Evolutionary conservation across 1,140 invertebrate genomes (phyloP).

Genomic region (Neotoxoptera formosana): DNA sequence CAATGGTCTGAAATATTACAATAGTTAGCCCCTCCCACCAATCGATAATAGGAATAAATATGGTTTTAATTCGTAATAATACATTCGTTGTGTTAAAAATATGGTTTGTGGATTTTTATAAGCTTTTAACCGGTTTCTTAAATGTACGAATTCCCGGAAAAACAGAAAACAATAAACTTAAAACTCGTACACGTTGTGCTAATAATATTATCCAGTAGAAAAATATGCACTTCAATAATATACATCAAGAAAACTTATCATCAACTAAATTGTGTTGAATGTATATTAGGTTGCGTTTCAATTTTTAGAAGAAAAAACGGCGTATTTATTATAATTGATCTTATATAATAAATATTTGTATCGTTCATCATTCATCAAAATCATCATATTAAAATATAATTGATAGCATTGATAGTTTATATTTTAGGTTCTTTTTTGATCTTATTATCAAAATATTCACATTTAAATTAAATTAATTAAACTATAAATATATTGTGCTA

Average conservation of each 20-base stretch:
- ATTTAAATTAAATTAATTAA: neutral
- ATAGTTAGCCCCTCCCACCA: no score
- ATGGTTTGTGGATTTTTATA: neutral
- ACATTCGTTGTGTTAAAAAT: no score
- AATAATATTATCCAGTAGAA: neutral
- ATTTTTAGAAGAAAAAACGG: neutral
- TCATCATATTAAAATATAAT: neutral
- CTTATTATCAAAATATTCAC: neutral
- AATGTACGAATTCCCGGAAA: neutral
- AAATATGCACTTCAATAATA: neutral
- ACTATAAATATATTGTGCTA: neutral
- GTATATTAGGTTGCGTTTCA: slow-evolving; percentile 23
- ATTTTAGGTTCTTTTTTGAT: neutral
- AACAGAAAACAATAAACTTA: neutral
- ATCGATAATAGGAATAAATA: no score
- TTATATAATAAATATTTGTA: neutral
- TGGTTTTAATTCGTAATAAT: no score
- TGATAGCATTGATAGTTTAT: neutral
- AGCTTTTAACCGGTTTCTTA: neutral
- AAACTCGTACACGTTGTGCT: neutral
- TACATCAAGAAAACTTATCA: neutral
- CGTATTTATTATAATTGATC: neutral
- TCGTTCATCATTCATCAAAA: neutral
- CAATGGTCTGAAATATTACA: neutral
- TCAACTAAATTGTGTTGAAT: neutral